phyloP scores from a whole-genome alignment of 2,888 invertebrate genomes.

The Resseliella maxima region DNA sequence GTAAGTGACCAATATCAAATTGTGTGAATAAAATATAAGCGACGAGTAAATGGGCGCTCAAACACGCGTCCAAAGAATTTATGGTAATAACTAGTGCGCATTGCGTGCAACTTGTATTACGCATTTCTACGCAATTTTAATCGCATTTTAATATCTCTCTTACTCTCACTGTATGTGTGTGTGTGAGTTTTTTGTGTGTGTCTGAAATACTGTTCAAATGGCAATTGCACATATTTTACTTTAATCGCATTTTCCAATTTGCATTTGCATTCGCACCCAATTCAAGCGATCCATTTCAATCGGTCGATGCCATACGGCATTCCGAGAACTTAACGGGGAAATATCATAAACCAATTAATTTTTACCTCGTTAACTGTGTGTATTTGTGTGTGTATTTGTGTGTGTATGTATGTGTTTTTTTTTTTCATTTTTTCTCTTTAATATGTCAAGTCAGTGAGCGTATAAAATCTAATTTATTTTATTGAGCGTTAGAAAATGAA shows the following conservation, averaged over 20 bases:
- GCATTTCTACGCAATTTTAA: conserved; percentile 45
- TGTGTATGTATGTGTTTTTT: no score
- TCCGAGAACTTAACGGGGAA: conserved; percentile 6
- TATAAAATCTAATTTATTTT: conserved; percentile 27
- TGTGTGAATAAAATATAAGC: conserved; percentile 46
- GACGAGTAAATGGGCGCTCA: conserved; percentile 22
- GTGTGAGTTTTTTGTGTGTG: neutral
- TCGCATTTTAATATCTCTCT: neutral
- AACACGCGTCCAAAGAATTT: conserved; percentile 53
- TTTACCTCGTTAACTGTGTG: conserved; percentile 9
- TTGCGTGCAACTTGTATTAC: conserved; percentile 49
- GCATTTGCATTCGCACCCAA: conserved; percentile 9
- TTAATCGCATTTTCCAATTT: neutral
- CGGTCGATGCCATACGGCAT: neutral
- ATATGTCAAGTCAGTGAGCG: neutral
- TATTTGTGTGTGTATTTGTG: no score
- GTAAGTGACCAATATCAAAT: conserved; percentile 33
- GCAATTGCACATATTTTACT: neutral
- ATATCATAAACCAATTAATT: neutral
- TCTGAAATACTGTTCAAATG: neutral
- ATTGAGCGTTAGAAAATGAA: neutral
- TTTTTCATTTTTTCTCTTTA: neutral
- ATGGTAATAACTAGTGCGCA: neutral
- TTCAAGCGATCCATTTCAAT: neutral
- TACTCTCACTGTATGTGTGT: neutral